Evolutionary conservation across 1,140 invertebrate species (phyloP).

Genomic region (Polypedilum vanderplanki): DNA sequence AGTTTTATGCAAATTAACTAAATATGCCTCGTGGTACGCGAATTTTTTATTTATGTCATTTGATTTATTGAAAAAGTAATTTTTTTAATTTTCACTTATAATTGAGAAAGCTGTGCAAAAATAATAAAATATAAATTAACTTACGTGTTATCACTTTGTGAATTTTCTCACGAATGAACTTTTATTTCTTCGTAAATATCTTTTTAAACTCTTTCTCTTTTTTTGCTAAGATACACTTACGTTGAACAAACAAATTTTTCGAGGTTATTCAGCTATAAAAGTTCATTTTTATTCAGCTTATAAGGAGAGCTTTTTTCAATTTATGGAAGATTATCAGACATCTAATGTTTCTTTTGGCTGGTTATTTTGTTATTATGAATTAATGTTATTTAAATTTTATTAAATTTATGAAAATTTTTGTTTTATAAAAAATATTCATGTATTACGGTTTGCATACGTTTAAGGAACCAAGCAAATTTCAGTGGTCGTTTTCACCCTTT

Average conservation of each 20-base stretch:
- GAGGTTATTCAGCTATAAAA: conserved; percentile 8
- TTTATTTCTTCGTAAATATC: neutral
- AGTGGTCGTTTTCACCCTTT: too few species aligned
- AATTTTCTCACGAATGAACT: neutral
- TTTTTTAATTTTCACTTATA: neutral
- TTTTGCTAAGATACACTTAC: neutral
- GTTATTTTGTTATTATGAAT: neutral
- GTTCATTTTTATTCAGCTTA: neutral
- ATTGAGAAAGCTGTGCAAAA: neutral
- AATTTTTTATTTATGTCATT: too few species aligned
- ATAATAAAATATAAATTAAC: neutral
- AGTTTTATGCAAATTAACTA: neutral
- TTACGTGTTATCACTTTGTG: conserved; percentile 11
- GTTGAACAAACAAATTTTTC: neutral
- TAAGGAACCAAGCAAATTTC: too few species aligned
- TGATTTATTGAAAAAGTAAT: neutral
- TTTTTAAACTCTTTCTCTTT: neutral
- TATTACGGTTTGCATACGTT: neutral
- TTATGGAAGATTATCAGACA: neutral
- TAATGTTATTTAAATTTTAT: too few species aligned
- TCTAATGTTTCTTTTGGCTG: neutral
- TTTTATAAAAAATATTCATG: too few species aligned
- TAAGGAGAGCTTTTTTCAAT: neutral
- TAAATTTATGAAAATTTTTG: too few species aligned
- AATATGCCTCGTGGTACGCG: too few species aligned